Evolutionary conservation across 2,797 vertebrate genomes (phyloP), one percentile per base, ranked within the genome.

Genomic region (Phalloptychus januarius): DNA sequence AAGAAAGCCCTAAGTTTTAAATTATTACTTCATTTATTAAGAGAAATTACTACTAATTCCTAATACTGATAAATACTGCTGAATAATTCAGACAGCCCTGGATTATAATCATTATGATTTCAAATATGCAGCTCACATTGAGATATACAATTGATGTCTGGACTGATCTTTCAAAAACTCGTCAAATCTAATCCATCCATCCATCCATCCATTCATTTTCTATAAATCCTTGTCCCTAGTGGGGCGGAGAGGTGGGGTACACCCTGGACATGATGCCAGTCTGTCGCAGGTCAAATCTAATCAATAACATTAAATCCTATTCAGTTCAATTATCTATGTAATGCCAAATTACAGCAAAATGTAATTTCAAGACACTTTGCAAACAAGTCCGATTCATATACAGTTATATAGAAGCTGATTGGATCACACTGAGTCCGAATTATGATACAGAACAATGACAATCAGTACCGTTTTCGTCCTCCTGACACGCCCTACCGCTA

Each of bases 401-500:
- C 11, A 54, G 16, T 8, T 54, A 54, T 2, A 52, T n/a, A n/a
- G 52, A 54, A n/a, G 3, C 12, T 13, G 54, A 28, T 16, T 28
- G 12, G 56, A 28, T 58, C 56, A 31, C 5, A 31, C 2, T 31
- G n/a, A 31, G 28, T 54, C 52, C 25, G 52, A n/a, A 54, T 58
- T 58, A 2, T 13, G n/a, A 56, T 56, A 13, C 25, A 56, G n/a
- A 25, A 28, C 25, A 56, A 12, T 56, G 25, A 28, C 10, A 28
- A 56, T 56, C n/a, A 13, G n/a, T n/a, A 3, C 10, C 52, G 28
- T 67, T 67, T 40, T 23, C 2, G 72, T 25, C 36, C 45, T 67
- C 65, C 44, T 28, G 12, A 0, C 0, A 3, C 1, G 0, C 38
- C 69, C 5, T 0, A 4, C 85, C 94, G 20, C 87, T 74, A 89